These are phyloP conservation scores for Pelusios castaneus DNA, from an alignment of 2,113 vertebrate species.

Conservation along the genomic window DNA sequence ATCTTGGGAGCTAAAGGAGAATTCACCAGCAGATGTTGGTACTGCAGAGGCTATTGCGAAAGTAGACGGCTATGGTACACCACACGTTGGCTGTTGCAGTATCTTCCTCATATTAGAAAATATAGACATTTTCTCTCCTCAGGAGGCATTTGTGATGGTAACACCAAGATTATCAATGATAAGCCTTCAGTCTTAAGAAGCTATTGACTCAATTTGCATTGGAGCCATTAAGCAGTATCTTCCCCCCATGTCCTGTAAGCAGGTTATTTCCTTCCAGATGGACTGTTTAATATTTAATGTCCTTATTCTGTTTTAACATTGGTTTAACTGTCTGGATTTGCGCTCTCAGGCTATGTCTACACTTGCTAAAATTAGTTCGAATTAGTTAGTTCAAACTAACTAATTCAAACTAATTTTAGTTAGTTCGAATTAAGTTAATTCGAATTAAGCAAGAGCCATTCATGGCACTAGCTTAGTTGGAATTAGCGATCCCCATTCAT, in stretches of 20 bases:
- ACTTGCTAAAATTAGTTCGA: too few species aligned
- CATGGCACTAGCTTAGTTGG: too few species aligned
- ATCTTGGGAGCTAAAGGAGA: not conserved
- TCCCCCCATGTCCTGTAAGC: not conserved
- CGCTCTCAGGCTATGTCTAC: too few species aligned
- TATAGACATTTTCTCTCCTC: not conserved
- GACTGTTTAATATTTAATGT: not conserved
- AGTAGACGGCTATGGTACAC: not conserved
- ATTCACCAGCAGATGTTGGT: not conserved
- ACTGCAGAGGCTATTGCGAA: not conserved
- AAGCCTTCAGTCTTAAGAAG: not conserved
- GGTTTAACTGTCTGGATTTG: not conserved
- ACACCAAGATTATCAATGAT: not conserved
- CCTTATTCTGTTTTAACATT: not conserved
- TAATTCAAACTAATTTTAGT: too few species aligned
- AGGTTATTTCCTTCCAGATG: not conserved
- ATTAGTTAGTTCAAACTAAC: too few species aligned
- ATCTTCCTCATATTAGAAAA: not conserved
- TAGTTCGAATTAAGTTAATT: too few species aligned
- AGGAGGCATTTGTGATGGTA: not conserved
- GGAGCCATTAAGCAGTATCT: not conserved
- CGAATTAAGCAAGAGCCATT: too few species aligned
- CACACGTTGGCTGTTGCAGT: not conserved
- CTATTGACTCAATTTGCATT: not conserved
- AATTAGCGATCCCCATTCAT: too few species aligned